A percentile compares a stretch with the other conserved stretches of the same genome.
These are phyloP conservation scores for Aphelenchoides besseyi DNA, from an alignment of 1,140 invertebrate genomes.

Conservation along the genomic window DNA sequence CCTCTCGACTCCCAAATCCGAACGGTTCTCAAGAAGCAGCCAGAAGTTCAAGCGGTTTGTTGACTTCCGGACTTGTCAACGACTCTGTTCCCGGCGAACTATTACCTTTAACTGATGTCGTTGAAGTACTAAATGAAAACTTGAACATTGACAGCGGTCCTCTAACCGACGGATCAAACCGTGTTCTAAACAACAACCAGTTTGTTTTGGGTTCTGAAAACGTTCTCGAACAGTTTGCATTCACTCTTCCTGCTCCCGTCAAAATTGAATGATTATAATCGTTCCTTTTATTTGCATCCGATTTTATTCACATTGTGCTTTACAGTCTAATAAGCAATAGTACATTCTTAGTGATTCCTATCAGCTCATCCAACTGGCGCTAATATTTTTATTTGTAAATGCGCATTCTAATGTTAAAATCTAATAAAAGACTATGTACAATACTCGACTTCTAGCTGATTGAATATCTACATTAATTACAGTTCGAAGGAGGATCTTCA, in stretches of 20 bases:
- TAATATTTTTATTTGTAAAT: not conserved
- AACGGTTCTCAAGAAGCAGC: not conserved
- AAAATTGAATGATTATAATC: not conserved
- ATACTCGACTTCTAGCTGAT: too few relatives aligned
- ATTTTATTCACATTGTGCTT: too few relatives aligned
- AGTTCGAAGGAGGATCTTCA: too few relatives aligned
- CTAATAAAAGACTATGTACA: too few relatives aligned
- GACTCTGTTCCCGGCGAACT: not conserved
- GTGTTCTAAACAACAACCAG: not conserved
- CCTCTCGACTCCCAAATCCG: not conserved
- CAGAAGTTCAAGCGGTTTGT: not conserved
- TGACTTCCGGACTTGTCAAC: not conserved
- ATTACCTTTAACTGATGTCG: too few relatives aligned
- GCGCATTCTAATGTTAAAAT: too few relatives aligned
- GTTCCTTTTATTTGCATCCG: not conserved
- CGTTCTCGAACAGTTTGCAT: not conserved
- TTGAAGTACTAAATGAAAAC: too few relatives aligned
- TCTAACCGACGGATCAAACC: not conserved
- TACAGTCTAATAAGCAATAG: too few relatives aligned
- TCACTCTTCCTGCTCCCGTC: not conserved
- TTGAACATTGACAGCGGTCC: not conserved
- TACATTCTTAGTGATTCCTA: too few relatives aligned
- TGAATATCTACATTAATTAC: too few relatives aligned
- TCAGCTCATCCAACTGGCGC: slow-evolving; percentile 1
- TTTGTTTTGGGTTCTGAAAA: not conserved